These are phyloP conservation scores for Julus scandinavius DNA, from an alignment of 2,888 invertebrate species.

Conservation along the genomic window DNA sequence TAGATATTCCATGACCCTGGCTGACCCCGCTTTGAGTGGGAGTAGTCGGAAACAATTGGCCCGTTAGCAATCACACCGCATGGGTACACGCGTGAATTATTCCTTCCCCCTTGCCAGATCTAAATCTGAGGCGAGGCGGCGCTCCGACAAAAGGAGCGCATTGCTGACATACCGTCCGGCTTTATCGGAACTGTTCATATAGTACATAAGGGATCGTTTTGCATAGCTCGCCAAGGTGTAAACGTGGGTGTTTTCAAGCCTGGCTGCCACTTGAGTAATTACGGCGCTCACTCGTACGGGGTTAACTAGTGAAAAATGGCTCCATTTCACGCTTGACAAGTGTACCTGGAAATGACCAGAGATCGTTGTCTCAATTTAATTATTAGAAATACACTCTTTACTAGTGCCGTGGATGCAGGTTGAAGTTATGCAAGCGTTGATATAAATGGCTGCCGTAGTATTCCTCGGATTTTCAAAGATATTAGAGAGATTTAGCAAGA, in stretches of 20 bases:
- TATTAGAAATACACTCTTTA: too few relatives aligned
- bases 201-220: not conserved
- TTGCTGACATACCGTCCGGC: conserved; percentile 1
- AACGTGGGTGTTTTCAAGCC: not conserved
- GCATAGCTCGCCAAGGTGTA: not conserved
- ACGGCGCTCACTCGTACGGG: not conserved
- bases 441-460: too few relatives aligned
- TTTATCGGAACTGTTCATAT: not conserved
- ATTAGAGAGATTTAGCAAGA: too few relatives aligned
- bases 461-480: too few relatives aligned
- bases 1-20: not conserved
- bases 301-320: not conserved
- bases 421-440: too few relatives aligned
- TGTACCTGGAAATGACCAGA: not conserved
- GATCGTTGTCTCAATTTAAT: not conserved
- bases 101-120: not conserved
- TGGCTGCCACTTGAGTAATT: not conserved
- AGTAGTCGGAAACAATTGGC: not conserved
- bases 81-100: not conserved
- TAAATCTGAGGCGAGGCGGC: not conserved
- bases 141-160: not conserved
- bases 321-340: not conserved
- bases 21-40: not conserved
- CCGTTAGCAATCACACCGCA: not conserved
- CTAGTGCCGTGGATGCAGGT: too few relatives aligned